Percentiles rank a stretch among this genome's conserved stretches.
phyloP scores from a whole-genome alignment of 64 coral and sea anemone genomes.

The Catalaphyllia jardinei region DNA sequence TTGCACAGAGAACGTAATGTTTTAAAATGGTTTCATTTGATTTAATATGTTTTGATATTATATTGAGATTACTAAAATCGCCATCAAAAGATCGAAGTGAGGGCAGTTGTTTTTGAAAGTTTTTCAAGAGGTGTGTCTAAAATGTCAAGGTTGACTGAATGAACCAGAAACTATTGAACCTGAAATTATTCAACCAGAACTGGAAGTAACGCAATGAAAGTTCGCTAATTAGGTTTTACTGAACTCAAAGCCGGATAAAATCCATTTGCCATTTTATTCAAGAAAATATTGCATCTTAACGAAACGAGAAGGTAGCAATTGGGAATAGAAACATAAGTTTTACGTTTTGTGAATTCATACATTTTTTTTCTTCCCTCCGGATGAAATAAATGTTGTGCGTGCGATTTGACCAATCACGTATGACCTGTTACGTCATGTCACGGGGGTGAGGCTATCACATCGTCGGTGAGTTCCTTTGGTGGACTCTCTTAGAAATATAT shows the following conservation, averaged over 20 bases:
- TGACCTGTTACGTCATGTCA: conserved; percentile 38
- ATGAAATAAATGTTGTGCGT: conserved; percentile 13
- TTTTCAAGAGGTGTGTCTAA: conserved; percentile 7
- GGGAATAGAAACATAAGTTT: background rate
- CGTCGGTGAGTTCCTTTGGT: conserved; percentile 9
- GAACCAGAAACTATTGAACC: background rate
- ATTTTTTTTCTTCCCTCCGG: background rate
- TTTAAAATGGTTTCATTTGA: background rate
- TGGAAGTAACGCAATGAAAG: conserved; percentile 22
- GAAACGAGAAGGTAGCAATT: background rate
- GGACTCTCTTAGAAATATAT: conserved; percentile 6
- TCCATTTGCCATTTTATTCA: background rate
- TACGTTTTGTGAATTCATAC: background rate
- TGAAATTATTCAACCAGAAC: background rate
- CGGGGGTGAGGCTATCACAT: conserved; percentile 46
- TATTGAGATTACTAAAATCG: background rate
- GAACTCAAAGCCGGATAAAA: background rate
- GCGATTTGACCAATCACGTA: conserved; percentile 22
- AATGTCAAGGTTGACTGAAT: background rate
- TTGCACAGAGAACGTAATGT: background rate
- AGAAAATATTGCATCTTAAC: background rate
- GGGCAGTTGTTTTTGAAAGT: background rate
- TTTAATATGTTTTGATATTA: background rate
- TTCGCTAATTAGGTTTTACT: background rate
- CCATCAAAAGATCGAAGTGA: background rate